phyloP scores from a whole-genome alignment of 2,888 invertebrate species.

The Erebia palarica region DNA sequence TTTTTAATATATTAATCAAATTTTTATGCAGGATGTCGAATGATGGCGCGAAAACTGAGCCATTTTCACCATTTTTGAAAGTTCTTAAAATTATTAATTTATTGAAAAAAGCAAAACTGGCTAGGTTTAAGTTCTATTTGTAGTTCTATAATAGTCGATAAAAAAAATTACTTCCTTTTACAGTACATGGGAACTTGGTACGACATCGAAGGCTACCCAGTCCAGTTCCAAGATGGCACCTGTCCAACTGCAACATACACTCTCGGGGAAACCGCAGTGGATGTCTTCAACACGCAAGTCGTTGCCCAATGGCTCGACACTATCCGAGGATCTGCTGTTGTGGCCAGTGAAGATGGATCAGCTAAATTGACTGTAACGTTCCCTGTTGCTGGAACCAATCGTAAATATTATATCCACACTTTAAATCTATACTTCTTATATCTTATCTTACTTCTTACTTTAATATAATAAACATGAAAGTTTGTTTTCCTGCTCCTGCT shows the following conservation, averaged over 20 bases:
- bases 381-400: conserved; percentile 52
- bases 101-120: too few relatives aligned
- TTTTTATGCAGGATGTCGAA: too few relatives aligned
- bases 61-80: too few relatives aligned
- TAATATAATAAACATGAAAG: too few relatives aligned
- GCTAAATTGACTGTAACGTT: conserved; percentile 64
- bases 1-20: too few relatives aligned
- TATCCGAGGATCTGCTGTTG: conserved; percentile 56
- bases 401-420: conserved; percentile 45
- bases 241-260: conserved; percentile 61
- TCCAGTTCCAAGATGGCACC: conserved; percentile 62
- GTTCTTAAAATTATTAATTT: too few relatives aligned
- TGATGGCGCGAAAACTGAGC: too few relatives aligned
- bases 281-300: conserved; percentile 65
- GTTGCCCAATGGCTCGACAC: conserved; percentile 55
- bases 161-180: conserved; percentile 11
- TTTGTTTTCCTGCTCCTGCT: too few relatives aligned
- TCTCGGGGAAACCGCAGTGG: conserved; percentile 48
- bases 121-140: too few relatives aligned
- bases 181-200: conserved; percentile 67
- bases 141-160: neutral
- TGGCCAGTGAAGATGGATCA: conserved; percentile 50
- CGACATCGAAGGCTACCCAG: conserved; percentile 65
- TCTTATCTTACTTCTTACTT: too few relatives aligned
- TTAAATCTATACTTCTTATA: too few relatives aligned